Conservation (phyloP, 2,113 vertebrate species). For the Sminthopsis crassicaudata region DNA sequence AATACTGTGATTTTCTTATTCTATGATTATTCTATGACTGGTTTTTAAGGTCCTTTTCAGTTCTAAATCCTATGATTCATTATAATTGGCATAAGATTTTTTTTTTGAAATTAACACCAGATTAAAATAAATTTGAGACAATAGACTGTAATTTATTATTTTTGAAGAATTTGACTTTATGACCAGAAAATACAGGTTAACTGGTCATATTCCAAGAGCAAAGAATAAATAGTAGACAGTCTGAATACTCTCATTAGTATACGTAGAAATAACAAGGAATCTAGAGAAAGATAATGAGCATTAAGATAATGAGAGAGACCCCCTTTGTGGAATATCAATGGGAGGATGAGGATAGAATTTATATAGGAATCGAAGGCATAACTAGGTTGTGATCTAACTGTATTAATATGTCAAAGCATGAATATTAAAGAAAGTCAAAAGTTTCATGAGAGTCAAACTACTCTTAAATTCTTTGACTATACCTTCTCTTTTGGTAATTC, state of each 20-base stretch:
- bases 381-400: background rate
- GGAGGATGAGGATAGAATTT: background rate
- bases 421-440: conserved; percentile 78
- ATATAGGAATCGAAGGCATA: background rate
- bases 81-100: background rate
- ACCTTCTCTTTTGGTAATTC: conserved; percentile 62
- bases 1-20: background rate
- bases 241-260: background rate
- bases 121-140: background rate
- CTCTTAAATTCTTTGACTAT: conserved; percentile 76
- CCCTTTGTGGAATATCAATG: no score
- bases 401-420: background rate
- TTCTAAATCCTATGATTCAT: background rate
- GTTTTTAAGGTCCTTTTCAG: background rate
- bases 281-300: background rate
- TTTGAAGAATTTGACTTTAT: background rate
- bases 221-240: background rate
- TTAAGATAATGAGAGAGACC: background rate
- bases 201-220: background rate
- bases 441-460: conserved; percentile 66
- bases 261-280: background rate
- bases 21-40: background rate
- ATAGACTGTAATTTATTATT: background rate
- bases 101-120: background rate
- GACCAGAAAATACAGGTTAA: background rate